phyloP scores from a whole-genome alignment of 2,113 vertebrate species.

The Cyphomyrus discorhynchus region DNA sequence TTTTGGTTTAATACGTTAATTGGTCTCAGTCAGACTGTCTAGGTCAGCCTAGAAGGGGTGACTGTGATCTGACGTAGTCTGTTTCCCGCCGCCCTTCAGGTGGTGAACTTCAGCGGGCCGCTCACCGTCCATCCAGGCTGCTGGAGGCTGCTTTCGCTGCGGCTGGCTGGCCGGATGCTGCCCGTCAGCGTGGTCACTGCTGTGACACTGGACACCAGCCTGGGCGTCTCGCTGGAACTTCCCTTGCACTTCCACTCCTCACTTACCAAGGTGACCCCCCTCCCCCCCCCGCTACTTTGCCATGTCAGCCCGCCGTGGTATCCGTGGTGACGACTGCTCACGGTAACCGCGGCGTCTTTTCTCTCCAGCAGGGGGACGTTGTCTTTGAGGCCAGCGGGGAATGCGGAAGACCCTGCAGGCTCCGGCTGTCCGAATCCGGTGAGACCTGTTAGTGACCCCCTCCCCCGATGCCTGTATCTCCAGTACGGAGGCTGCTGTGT shows the following conservation, averaged over 20 bases:
- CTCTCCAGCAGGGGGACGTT: conserved; percentile 66
- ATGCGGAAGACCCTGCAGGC: conserved; percentile 78
- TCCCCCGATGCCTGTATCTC: neutral
- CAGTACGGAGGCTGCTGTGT: neutral
- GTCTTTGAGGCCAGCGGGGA: conserved; percentile 71
- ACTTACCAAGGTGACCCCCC: conserved; percentile 9
- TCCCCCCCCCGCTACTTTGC: neutral
- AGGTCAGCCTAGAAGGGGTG: neutral
- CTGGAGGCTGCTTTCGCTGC: conserved; percentile 82
- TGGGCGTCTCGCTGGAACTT: conserved; percentile 72
- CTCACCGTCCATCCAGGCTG: conserved; percentile 75
- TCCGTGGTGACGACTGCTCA: neutral
- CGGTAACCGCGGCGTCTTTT: conserved; percentile 26
- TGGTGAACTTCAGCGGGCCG: conserved; percentile 75
- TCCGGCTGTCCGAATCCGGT: conserved; percentile 79
- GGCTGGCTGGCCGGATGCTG: conserved; percentile 63
- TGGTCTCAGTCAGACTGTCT: neutral
- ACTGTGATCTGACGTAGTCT: neutral
- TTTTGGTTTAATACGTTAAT: neutral
- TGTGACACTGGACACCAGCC: conserved; percentile 71
- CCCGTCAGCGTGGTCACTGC: conserved; percentile 65
- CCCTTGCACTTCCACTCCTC: conserved; percentile 69
- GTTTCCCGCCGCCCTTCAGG: conserved; percentile 48
- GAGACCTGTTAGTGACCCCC: conserved; percentile 23
- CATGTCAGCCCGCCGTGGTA: neutral